A percentile compares a stretch with the other conserved stretches of the same genome.
Conservation (phyloP, 1,140 invertebrate species). For the Rhyzopertha dominica region DNA sequence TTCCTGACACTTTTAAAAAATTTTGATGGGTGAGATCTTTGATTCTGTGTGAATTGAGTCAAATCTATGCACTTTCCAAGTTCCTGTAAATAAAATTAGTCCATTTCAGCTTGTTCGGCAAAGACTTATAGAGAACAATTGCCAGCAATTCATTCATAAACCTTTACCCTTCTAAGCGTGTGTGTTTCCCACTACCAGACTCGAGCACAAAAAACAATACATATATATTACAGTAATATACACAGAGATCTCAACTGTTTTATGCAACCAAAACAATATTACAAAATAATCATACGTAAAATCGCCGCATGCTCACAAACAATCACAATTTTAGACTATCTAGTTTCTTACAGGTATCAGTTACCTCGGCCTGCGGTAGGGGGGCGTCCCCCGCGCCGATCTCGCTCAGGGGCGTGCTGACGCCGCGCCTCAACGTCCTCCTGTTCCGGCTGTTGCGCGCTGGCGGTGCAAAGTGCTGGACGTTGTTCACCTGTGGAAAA, state of each 20-base stretch:
- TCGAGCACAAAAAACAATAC: conserved; percentile 19
- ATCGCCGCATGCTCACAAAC: background rate
- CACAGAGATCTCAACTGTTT: conserved; percentile 14
- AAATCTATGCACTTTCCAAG: no score
- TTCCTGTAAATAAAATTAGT: no score
- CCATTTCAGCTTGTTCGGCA: no score
- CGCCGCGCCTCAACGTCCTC: conserved; percentile 10
- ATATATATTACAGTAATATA: conserved; percentile 12
- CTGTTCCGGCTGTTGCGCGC: conserved; percentile 17
- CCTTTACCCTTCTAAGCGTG: conserved; percentile 11
- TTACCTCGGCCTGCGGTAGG: conserved; percentile 24
- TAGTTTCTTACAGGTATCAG: conserved; percentile 28
- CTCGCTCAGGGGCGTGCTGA: conserved; percentile 23
- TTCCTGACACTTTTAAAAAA: no score
- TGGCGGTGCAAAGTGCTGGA: background rate
- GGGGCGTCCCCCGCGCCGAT: conserved; percentile 41
- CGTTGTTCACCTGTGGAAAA: background rate
- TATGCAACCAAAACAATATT: conserved; percentile 2
- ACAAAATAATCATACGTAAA: conserved; percentile 8
- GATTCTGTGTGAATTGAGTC: no score
- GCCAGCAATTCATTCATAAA: conserved; percentile 15
- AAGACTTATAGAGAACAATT: conserved; percentile 16
- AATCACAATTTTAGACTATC: conserved; percentile 35
- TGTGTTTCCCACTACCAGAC: conserved; percentile 8
- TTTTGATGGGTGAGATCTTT: no score